Base-by-base conservation (phyloP, 2,888 invertebrate species). In the Ellobium chinense region DNA sequence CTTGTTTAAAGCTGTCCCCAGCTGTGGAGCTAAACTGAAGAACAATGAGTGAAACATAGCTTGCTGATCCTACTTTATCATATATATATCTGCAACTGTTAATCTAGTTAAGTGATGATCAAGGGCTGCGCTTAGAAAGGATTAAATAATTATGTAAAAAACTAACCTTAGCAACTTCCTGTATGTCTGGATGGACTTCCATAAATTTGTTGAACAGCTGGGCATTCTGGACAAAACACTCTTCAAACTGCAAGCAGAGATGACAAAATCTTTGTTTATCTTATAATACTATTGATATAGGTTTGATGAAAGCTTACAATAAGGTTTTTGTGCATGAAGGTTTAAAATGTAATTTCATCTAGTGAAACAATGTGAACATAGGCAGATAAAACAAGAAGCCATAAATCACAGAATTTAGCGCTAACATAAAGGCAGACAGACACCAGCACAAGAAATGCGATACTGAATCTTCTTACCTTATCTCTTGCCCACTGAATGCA, bases 401-500 rank as follows among this genome's bases (percentile, higher is more conserved):
- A 72, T 29, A 58, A 72, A 58, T 3, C 29, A 56, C 18, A 56
- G 3, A 5, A 58, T 18, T 4, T 58, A n/a, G 29, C 29, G 60
- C 9, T 12, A 4, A 21, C n/a, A 31, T 46, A 65, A 39, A 21
- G 0, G n/a, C n/a, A n/a, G n/a, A n/a, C n/a, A n/a, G n/a, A 68
- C 34, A 27, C 65, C 5, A 5, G 3, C 18, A 65, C 7, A 27
- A 65, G n/a, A 36, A 29, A 62, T n/a, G 34, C 29, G 27, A 29
- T n/a, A n/a, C n/a, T n/a, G n/a, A n/a, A n/a, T n/a, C n/a, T n/a
- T n/a, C 82, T 29, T 83, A 92, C 92, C 90, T 93, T 93, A 82
- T 93, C 93, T 83, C 93, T 87, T 9, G 93, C 93, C 93, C 94
- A 94, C 84, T 93, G 92, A 74, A 93, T 92, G 86, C 93, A 93